Evolutionary conservation across 2,888 invertebrate genomes (phyloP), one percentile per base, ranked within the genome.

Genomic region (Macrophya alboannulata): DNA sequence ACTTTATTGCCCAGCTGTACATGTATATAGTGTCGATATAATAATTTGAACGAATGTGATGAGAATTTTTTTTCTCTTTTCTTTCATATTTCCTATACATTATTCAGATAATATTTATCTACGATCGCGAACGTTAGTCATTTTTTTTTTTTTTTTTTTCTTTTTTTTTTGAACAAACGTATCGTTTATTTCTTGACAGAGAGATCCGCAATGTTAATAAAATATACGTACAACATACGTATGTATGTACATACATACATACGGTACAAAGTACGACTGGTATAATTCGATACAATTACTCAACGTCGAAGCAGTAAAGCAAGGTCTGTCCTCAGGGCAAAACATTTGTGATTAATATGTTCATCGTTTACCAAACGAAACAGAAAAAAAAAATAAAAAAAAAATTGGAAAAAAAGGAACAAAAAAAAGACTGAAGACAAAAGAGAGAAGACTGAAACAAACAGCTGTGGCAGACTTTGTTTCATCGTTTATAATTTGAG

Each of bases 261-360:
- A 51, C 77, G 55, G 51, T 51, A 15, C 81, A 59, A 81, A 62
- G 81, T 81, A 59, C 81, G 45, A 81, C 62, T 43, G n/a, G 48
- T 25, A 25, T 83, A 48, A 83, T 71, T 71, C 43, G 65, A 68
- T 71, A 71, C 45, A 83, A 83, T 83, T 45, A 83, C 68, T 68
- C 83, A 83, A 83, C n/a, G 51, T 83, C 68, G 83, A 83, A 65
- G 37, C 51, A 37, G 25, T 37, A 65, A 68, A 45, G 12, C 68
- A 71, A 83, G 48, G 48, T 83, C 83, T 83, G 68, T 21, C 48
- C 21, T 51, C 5, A 31, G 68, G 25, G 8, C 17, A 71, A 65
- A 45, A 83, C 65, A 83, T 48, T 51, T 21, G n/a, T 83, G 65
- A 83, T 83, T 65, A 68, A 83, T 83, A 43, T 21, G 31, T 62